Evolutionary conservation across 2,113 vertebrate species (phyloP), one percentile per base, ranked within the genome.

Genomic region (Chaetodon auriga): DNA sequence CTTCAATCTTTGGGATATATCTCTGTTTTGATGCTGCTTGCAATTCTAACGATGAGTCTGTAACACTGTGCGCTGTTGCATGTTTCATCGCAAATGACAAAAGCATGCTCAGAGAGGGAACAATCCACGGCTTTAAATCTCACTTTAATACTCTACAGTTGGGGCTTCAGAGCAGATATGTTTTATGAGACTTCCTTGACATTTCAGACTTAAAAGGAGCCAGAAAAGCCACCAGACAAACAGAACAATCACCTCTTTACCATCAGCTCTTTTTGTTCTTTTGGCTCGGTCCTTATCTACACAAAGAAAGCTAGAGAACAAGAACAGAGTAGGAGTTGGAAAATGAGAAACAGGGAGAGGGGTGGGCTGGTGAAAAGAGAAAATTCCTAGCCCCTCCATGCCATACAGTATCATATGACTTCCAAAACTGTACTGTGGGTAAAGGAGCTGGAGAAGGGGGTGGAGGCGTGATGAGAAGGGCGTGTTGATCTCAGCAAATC

Each of bases 401-500:
- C 38, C 6, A 30, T 81, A 81, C 25, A 45, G 83, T 86, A 88
- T 94, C 89, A 0, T 73, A 80, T 93, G 82, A 87, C 92, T 77
- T 82, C 73, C 72, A 73, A 69, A 85, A 68, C 79, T 66, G 81
- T 68, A 72, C 61, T 78, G 66, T 1, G 51, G 36, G 63, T 49
- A 69, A 82, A 83, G 75, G 57, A 88, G 73, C 45, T 3, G 80
- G 76, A 72, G 49, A 73, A 46, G 68, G n/a, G 36, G 60, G 49
- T 58, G 86, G 68, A 21, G 69, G 81, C 6, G 11, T 60, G 48
- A 25, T 14, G 38, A 90, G 82, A 72, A 87, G 91, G 92, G 91
- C 18, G 92, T 90, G 90, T 78, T 68, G 76, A 74, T 69, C 55
- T 91, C 89, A 90, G 87, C 92, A 69, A 93, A 95, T 92, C 94